Evolutionary conservation across 2,113 vertebrate species (phyloP).

Genomic region (Ceyx margarethae): DNA sequence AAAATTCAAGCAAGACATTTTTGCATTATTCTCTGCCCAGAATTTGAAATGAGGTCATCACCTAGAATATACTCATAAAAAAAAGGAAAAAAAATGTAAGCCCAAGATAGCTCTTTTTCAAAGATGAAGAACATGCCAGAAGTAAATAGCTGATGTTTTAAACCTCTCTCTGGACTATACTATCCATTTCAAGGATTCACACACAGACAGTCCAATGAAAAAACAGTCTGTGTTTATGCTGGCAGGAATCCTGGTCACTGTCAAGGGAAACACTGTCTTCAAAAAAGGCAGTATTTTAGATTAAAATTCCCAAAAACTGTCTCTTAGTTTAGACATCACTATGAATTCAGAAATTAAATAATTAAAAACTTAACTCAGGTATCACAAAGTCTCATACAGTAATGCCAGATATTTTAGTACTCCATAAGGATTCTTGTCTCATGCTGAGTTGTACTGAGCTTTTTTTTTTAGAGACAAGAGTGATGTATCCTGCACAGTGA

Average conservation of each 20-base stretch:
- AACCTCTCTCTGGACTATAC: background rate
- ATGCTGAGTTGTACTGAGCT: background rate
- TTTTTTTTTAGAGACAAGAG: background rate
- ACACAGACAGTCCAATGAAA: background rate
- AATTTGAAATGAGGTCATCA: background rate
- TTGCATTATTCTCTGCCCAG: background rate
- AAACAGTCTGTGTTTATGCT: background rate
- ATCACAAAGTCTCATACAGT: background rate
- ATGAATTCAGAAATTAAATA: background rate
- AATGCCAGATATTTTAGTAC: background rate
- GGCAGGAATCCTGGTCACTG: background rate
- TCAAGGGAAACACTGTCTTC: background rate
- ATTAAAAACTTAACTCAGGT: background rate
- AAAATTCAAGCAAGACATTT: conserved; percentile 38
- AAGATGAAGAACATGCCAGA: background rate
- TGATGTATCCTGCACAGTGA: background rate
- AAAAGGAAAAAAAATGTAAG: background rate
- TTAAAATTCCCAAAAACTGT: background rate
- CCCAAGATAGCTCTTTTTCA: background rate
- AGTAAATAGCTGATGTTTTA: background rate
- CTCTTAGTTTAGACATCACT: background rate
- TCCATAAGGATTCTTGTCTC: background rate
- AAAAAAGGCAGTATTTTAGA: background rate
- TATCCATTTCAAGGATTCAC: background rate
- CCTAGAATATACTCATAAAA: background rate